Conservation (phyloP, 1,140 invertebrate genomes). For the Metaphire vulgaris region DNA sequence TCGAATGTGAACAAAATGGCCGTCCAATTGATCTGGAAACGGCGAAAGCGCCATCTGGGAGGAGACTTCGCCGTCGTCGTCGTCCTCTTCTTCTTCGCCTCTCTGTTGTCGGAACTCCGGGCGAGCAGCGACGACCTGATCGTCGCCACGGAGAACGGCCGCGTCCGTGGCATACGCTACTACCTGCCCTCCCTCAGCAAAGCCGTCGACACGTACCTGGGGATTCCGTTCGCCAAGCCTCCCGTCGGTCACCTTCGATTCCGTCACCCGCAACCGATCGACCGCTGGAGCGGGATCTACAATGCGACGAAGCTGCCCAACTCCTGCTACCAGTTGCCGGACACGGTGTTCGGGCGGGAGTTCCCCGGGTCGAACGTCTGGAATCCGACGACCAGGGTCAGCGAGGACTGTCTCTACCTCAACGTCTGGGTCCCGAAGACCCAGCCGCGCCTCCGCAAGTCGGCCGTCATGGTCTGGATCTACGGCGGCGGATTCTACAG, state of each 20-base stretch:
- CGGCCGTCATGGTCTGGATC: slow-evolving; percentile 92
- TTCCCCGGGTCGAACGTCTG: slow-evolving; percentile 90
- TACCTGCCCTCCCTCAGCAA: slow-evolving; percentile 54
- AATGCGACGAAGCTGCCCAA: slow-evolving; percentile 63
- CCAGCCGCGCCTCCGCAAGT: slow-evolving; percentile 53
- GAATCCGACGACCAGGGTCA: slow-evolving; percentile 84
- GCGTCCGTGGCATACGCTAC: slow-evolving; percentile 64
- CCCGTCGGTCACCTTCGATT: slow-evolving; percentile 81
- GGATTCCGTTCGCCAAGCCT: slow-evolving; percentile 88
- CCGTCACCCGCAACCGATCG: slow-evolving; percentile 68
- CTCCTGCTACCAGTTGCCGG: slow-evolving; percentile 82
- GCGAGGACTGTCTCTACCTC: too few species aligned
- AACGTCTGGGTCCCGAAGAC: slow-evolving; percentile 67
- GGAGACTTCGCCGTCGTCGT: too few species aligned
- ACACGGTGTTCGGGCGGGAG: slow-evolving; percentile 76
- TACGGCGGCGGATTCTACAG: slow-evolving; percentile 89
- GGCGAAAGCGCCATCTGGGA: too few species aligned
- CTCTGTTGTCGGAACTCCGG: too few species aligned
- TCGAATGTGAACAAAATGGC: too few species aligned
- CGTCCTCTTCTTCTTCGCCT: too few species aligned
- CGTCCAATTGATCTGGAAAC: too few species aligned
- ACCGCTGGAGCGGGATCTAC: slow-evolving; percentile 31
- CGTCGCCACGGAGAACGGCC: slow-evolving; percentile 70
- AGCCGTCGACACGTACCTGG: slow-evolving; percentile 80
- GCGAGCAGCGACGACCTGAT: slow-evolving; percentile 56